Base-by-base conservation (phyloP, 2,888 invertebrate species). In the Matsumyia berberina region DNA sequence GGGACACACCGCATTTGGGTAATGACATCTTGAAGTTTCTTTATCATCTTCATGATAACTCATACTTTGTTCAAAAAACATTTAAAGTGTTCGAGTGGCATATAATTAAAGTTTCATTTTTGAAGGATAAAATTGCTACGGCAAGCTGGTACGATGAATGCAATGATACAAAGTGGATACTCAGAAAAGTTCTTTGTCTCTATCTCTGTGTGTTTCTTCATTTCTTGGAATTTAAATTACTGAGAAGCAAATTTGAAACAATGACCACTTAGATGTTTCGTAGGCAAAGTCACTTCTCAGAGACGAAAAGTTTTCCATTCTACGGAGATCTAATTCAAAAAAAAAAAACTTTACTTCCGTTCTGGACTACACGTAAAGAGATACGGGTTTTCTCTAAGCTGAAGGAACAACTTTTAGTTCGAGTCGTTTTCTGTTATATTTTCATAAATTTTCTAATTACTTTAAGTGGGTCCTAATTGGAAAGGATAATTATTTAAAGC, bases 381-480 rank as follows among this genome's bases (percentile, higher is more conserved):
- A 19, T 9, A 17, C 9, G 11, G 4, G 2, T 35, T 46, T 46
- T 46, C 9, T 2, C 19, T 4, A 5, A 46, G 24, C 24, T 24
- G 24, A 24, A 24, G 4, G 24, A 24, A 24, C 24, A 24, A 24
- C 24, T 24, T 24, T 24, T 24, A 1, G 24, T 24, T 24, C 1
- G 24, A 24, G 24, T 24, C 24, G 24, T 9, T 46, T 5, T 19
- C 9, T 9, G 17, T 2, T 5, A 9, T 46, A 19, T 42, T 42
- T 58, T 12, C 29, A 29, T 15, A 29, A 58, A 15, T 15, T 29
- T 44, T 44, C 15, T 31, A 33, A 62, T 62, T 62, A 62, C 62
- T 7, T 46, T 35, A 62, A 62, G 46, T 62, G 33, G 35, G 17
- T 35, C 46, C 33, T 62, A 62, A 44, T 33, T 33, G n/a, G 19